Base-by-base conservation (phyloP, 2,888 invertebrate species). In the Phalera bucephala region DNA sequence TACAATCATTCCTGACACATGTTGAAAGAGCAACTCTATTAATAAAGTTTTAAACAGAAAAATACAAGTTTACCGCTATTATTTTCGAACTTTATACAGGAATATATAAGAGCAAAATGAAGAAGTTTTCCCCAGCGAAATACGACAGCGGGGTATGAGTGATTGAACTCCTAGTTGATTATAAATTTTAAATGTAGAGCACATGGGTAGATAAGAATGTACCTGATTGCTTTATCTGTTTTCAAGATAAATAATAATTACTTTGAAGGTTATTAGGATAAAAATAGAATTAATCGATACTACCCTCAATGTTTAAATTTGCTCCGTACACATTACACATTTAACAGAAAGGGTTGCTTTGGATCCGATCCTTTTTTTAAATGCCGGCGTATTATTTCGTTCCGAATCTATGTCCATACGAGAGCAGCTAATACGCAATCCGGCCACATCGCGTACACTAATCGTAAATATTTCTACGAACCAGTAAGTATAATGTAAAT, bases 401-500 rank as follows among this genome's bases (percentile, higher is more conserved):
- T 33, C 14, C 7, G 23, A 33, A 33, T 25, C 31, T 15, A 15
- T 13, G 10, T 21, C n/a, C 17, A 23, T 23, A 25, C 12, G 12
- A 2, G 7, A 25, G 4, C 0, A 22, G 25, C 12, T 5, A 17
- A 5, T 17, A 17, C 17, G 17, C 5, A 13, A 15, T 15, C 5
- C 1, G 7, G 2, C 15, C n/a, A 15, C 10, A 9, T 20, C 13
- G 3, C 20, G 19, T 40, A 22, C 35, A 39, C 26, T 30, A 22
- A 44, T 40, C 42, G 57, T 65, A 67, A 70, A 73, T 67, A 65
- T 69, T 68, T 68, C 55, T 54, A 45, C 52, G 41, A 43, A 61
- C 39, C 52, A 48, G 56, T 46, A 32, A 27, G 52, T 51, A 48
- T 61, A 64, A 58, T 62, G 66, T 70, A 78, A 74, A 77, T 77